A percentile compares a stretch with the other conserved stretches of the same genome.
These are phyloP conservation scores for Gonatopus flavifemur DNA, from an alignment of 1,140 invertebrate species.

Conservation along the genomic window DNA sequence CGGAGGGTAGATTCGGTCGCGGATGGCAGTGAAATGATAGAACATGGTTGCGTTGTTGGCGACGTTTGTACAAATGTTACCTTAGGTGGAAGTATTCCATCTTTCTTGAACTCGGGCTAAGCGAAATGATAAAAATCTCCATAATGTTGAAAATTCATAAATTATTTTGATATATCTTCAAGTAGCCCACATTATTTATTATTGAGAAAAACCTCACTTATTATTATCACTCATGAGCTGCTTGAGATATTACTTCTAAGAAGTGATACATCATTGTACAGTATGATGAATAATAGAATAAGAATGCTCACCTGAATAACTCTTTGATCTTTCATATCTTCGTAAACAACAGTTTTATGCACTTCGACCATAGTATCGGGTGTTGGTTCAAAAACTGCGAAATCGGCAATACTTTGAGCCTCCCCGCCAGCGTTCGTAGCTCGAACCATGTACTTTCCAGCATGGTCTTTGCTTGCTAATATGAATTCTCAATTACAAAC, in stretches of 20 bases:
- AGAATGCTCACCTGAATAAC: slow-evolving; percentile 41
- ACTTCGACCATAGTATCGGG: slow-evolving; percentile 68
- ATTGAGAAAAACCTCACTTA: background rate
- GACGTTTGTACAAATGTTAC: slow-evolving; percentile 45
- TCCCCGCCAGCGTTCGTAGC: slow-evolving; percentile 75
- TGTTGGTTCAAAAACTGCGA: slow-evolving; percentile 72
- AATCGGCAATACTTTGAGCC: slow-evolving; percentile 75
- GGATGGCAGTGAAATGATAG: slow-evolving; percentile 19
- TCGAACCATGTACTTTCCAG: slow-evolving; percentile 73
- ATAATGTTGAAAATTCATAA: too few relatives aligned
- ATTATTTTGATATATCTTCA: too few relatives aligned
- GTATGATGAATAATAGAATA: background rate
- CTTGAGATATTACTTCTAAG: background rate
- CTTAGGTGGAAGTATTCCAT: slow-evolving; percentile 44
- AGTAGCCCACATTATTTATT: too few relatives aligned
- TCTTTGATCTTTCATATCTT: slow-evolving; percentile 56
- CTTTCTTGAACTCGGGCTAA: slow-evolving; percentile 45
- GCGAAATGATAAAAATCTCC: slow-evolving; percentile 18
- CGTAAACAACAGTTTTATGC: slow-evolving; percentile 68
- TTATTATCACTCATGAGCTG: background rate
- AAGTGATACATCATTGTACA: background rate
- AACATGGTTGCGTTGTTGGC: slow-evolving; percentile 46
- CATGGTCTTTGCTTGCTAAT: slow-evolving; percentile 63
- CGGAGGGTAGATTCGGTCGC: slow-evolving; percentile 35
- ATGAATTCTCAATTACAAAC: background rate